Evolutionary conservation across 2,113 vertebrate genomes (phyloP).

Genomic region (Caranx melampygus): DNA sequence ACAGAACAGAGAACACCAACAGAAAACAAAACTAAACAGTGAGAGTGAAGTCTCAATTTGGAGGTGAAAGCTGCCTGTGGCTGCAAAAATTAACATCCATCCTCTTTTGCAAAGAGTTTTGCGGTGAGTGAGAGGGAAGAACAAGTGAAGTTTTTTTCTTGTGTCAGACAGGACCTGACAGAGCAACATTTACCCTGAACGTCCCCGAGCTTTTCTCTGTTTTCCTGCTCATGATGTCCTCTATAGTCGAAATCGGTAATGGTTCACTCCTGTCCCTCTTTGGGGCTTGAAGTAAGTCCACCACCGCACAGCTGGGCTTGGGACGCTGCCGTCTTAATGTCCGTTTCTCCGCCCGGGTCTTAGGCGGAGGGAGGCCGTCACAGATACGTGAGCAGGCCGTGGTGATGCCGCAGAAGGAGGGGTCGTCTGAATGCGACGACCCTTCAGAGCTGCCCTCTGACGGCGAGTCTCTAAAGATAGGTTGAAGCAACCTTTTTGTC

Average conservation of each 20-base stretch:
- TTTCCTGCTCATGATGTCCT: conserved; percentile 90
- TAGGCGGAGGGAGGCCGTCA: conserved; percentile 87
- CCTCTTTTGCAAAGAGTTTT: conserved; percentile 35
- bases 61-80: conserved; percentile 54
- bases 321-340: conserved; percentile 89
- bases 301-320: conserved; percentile 85
- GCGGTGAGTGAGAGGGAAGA: conserved; percentile 1
- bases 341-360: conserved; percentile 90
- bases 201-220: conserved; percentile 88
- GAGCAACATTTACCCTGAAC: conserved; percentile 84
- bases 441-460: conserved; percentile 94
- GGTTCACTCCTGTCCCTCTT: conserved; percentile 36
- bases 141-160: neutral
- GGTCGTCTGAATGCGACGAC: conserved; percentile 95
- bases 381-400: conserved; percentile 89
- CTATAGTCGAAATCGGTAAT: conserved; percentile 86
- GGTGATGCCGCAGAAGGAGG: conserved; percentile 95
- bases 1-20: conserved; percentile 25
- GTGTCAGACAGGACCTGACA: conserved; percentile 88
- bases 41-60: conserved; percentile 29
- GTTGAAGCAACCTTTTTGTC: conserved; percentile 83
- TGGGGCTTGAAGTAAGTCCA: conserved; percentile 89
- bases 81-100: conserved; percentile 37
- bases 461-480: conserved; percentile 86
- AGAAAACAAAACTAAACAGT: conserved; percentile 8